Evolutionary conservation across 2,113 vertebrate species (phyloP).

Genomic region (Thermophis baileyi): DNA sequence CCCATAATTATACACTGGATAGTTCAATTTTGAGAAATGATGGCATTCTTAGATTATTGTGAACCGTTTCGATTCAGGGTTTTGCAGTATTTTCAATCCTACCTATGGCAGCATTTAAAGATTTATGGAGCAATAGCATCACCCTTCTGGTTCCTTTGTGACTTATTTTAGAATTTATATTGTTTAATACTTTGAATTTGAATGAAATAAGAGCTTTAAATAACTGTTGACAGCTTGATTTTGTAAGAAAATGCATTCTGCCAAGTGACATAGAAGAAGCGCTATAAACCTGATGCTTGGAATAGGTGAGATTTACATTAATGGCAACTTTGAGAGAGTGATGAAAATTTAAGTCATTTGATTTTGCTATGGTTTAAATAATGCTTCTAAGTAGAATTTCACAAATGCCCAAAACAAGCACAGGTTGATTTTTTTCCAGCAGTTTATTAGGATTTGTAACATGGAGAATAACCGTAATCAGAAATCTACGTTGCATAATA

Average conservation of each 20-base stretch:
- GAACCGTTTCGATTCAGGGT: slow-evolving; percentile 9
- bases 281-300: slow-evolving; percentile 46
- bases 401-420: slow-evolving; percentile 30
- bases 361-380: slow-evolving; percentile 52
- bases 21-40: neutral
- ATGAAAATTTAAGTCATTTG: slow-evolving; percentile 52
- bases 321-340: slow-evolving; percentile 45
- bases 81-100: slow-evolving; percentile 16
- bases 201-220: slow-evolving; percentile 37
- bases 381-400: slow-evolving; percentile 47
- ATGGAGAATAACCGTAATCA: neutral
- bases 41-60: neutral
- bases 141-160: neutral
- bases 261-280: slow-evolving; percentile 35
- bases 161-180: slow-evolving; percentile 22
- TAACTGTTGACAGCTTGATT: slow-evolving; percentile 39
- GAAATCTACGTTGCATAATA: slow-evolving; percentile 7
- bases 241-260: slow-evolving; percentile 5
- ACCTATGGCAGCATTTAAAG: slow-evolving; percentile 15
- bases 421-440: neutral
- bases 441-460: slow-evolving; percentile 3
- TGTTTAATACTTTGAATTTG: slow-evolving; percentile 54
- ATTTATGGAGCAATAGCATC: slow-evolving; percentile 25
- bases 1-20: neutral
- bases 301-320: slow-evolving; percentile 53